Conservation (phyloP, 2,113 vertebrate genomes). For the Nothocercus nigrocapillus region DNA sequence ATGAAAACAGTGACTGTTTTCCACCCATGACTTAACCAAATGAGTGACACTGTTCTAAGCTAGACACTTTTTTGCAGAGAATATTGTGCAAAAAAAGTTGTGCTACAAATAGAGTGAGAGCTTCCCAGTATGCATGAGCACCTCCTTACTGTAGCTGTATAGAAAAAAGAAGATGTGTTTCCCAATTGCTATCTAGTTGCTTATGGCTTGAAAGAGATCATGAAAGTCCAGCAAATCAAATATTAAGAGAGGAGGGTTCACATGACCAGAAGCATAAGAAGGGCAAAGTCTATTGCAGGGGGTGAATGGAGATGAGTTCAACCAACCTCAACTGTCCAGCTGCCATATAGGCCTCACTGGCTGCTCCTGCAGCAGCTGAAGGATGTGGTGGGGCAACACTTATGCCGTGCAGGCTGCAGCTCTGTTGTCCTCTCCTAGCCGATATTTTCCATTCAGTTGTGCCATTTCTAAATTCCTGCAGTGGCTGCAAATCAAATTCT, state of each 20-base stretch:
- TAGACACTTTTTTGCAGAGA: background rate
- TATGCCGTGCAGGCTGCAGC: background rate
- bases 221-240: background rate
- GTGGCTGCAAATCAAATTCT: background rate
- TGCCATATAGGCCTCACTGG: too few relatives aligned
- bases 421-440: background rate
- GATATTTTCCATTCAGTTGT: background rate
- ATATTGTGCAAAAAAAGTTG: background rate
- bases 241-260: background rate
- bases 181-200: background rate
- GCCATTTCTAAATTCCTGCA: slow-evolving; percentile 3
- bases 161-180: background rate
- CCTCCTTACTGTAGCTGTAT: background rate
- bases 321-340: background rate
- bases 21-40: background rate
- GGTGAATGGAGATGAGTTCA: background rate
- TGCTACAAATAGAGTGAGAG: background rate
- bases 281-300: too few relatives aligned
- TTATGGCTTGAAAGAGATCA: background rate
- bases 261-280: background rate
- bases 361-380: background rate
- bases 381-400: background rate
- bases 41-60: background rate
- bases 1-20: background rate
- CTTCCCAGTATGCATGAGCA: background rate